Base-by-base conservation (phyloP, 2,888 invertebrate genomes). In the Coenonympha glycerion region DNA sequence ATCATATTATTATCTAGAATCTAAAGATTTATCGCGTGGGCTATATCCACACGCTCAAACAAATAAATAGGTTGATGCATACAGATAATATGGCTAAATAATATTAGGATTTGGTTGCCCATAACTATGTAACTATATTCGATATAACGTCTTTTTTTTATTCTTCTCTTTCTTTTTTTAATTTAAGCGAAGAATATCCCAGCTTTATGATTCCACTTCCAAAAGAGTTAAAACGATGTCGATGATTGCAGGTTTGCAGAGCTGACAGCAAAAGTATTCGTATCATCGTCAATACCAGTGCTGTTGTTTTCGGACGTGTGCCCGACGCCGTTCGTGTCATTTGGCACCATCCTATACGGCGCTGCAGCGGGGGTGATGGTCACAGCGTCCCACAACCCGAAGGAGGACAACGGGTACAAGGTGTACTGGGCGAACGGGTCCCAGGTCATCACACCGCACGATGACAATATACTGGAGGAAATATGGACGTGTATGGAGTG, bases 391-490 rank as follows among this genome's bases (percentile, higher is more conserved):
- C 98, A 98, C 69, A 98, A 98, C 81, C 98, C 97, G 0, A 96
- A 95, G 72, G 92, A 96, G 21, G 97, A 98, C 71, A 98, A 98
- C 72, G 98, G 98, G 1, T 99, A 98, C 71, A 98, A 98, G 88
- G 98, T 98, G 4, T 99, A 98, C 76, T 98, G 97, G 93, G 87
- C 90, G 6, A 99, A 98, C 78, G 97, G 98, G 0, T 93, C 96
- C 5, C 99, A 99, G 90, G 98, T 99, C 56, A 93, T 97, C 53
- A 78, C 95, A 0, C 99, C 99, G 0, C 94, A 94, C 59, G 99
- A 99, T 73, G 91, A 92, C 64, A 90, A 91, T 34, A 97, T 99
- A 54, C 91, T 98, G 61, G 86, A 91, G 1, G 87, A 89, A 41
- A 98, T 99, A 60, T 69, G 91, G 47, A 87, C 91, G 18, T 93